phyloP scores from a whole-genome alignment of 2,797 vertebrate genomes.

The Amblyopsis hoosieri region DNA sequence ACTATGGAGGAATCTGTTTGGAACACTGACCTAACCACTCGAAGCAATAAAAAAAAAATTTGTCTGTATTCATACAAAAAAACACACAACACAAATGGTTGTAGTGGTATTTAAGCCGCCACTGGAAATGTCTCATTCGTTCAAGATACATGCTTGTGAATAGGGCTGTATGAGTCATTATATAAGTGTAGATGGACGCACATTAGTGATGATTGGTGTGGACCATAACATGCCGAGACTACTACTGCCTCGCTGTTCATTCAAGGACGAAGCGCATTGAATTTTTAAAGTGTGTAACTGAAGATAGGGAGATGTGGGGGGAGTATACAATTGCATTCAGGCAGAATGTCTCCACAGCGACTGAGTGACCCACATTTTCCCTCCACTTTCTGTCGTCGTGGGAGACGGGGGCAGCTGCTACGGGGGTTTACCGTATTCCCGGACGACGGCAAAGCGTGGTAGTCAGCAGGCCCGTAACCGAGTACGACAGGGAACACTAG shows the following conservation, averaged over 20 bases:
- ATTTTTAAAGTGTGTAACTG: slow-evolving; percentile 60
- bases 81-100: no score
- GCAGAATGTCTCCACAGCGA: slow-evolving; percentile 51
- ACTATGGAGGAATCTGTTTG: no score
- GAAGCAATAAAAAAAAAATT: no score
- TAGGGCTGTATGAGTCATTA: no score
- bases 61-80: no score
- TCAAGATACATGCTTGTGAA: no score
- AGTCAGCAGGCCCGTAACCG: neutral
- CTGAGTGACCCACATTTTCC: slow-evolving; percentile 61
- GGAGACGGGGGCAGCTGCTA: slow-evolving; percentile 44
- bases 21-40: no score
- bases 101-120: no score
- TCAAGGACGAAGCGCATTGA: slow-evolving; percentile 43
- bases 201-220: no score
- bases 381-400: slow-evolving; percentile 32
- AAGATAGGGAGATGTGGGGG: slow-evolving; percentile 34
- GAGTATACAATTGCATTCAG: slow-evolving; percentile 27
- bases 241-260: slow-evolving; percentile 31
- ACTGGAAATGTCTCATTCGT: no score
- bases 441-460: slow-evolving; percentile 12
- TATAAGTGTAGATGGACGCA: no score
- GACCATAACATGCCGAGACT: neutral
- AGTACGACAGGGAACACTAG: slow-evolving; percentile 4
- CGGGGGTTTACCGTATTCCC: slow-evolving; percentile 21